Evolutionary conservation across 2,113 vertebrate genomes (phyloP), one percentile per base, ranked within the genome.

Genomic region (Hippopotamus amphibius): DNA sequence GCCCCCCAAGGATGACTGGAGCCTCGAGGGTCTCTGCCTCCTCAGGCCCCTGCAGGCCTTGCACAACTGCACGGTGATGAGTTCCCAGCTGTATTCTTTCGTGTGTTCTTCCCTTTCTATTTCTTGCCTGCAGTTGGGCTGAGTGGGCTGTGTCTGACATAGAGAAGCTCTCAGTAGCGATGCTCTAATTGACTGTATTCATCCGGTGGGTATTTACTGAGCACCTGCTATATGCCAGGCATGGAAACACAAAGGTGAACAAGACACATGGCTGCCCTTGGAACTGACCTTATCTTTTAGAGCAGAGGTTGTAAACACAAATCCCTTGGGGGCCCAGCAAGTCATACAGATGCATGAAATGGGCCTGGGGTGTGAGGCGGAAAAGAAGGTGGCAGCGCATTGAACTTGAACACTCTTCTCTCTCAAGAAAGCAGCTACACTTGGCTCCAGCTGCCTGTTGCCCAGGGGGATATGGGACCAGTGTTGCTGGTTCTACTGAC

Each of bases 341-440:
- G n/a, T 43, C 26, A 22, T 16, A 30, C 0, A 10, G 37, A 43
- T 66, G 76, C 30, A 57, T 21, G 63, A 26, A 1, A 16, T 19
- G 30, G n/a, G 41, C 11, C 33, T 77, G 33, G 63, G 24, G 5
- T 24, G 26, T 71, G 61, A n/a, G 2, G 37, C 37, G 37, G 24
- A 16, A 15, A 21, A 1, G 13, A 37, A 13, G 48, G 2, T 6
- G 28, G 26, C 41, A 12, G 1, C 0, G 5, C n/a, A 26, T 7
- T 26, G 30, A 9, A 46, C 30, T 2, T 4, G 16, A 33, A 15
- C 1, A 13, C n/a, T 8, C 12, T 53, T n/a, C 61, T 37, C 1
- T 24, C 22, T 81, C 5, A 14, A 19, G 6, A 46, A 16, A 72
- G 48, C 0, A 7, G n/a, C 72, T 5, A 1, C 5, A 0, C 48